Evolutionary conservation across 2,113 vertebrate species (phyloP), one percentile per base, ranked within the genome.

Genomic region (Phodopus roborovskii): DNA sequence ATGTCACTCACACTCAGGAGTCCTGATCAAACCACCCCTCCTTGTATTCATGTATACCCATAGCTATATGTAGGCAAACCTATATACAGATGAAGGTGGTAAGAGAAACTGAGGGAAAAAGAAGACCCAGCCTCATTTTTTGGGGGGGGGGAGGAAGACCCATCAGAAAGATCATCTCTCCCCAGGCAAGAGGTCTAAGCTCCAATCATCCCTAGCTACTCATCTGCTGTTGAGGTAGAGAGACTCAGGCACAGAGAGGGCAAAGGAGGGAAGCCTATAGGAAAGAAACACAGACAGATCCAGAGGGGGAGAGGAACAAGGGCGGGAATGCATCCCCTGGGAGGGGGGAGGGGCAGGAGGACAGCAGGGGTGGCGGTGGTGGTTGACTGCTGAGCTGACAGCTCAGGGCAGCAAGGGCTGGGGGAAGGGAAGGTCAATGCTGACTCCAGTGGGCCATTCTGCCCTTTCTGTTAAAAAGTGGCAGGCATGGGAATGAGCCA

Each of bases 311-410:
- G 39, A 94, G 92, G 85, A 94, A 95, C 70, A 82, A 91, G 86
- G 85, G 81, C 0, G 0, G 48, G 50, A 48, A 12, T 3, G 24
- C 7, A 13, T 30, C 91, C 56, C 74, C 94, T 6, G 50, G 88
- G 53, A 12, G 28, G 78, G 19, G 50, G 88, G 53, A 12, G 28
- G 78, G 19, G 58, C 17, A 13, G 28, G 74, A 48, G 64, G 83
- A 22, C 4, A 26, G 15, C 4, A 24, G 83, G 58, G 58, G 58
- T 60, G 17, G 58, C 50, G 56, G 66, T n/a, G n/a, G 24, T 42
- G 8, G 85, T 75, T 42, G 68, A 42, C 4, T 96, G 94, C 96
- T 96, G 75, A 96, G 90, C 86, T 92, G 93, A 92, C 92, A 96
- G 48, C 53, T 53, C 16, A 30, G 81, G 78, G 50, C 81, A 10